These are phyloP conservation scores for Zeus faber DNA, from an alignment of 2,113 vertebrate species.

Conservation along the genomic window DNA sequence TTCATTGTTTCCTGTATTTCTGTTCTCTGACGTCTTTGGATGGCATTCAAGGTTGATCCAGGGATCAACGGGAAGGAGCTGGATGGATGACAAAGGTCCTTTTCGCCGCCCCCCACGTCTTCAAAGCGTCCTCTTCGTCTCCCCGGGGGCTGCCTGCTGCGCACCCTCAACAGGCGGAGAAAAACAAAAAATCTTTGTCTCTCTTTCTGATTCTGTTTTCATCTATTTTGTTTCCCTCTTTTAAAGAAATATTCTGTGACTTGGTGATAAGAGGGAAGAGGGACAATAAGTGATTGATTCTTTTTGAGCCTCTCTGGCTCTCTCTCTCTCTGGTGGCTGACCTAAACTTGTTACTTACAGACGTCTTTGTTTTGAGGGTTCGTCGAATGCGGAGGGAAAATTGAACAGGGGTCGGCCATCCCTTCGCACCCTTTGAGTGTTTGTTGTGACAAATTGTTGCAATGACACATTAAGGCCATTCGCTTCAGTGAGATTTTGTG, in stretches of 20 bases:
- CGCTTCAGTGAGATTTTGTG: neutral
- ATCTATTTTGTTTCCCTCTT: neutral
- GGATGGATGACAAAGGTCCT: neutral
- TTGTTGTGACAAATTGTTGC: neutral
- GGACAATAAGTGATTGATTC: neutral
- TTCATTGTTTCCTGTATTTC: too few species aligned
- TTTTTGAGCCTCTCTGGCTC: too few species aligned
- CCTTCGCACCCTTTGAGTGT: neutral
- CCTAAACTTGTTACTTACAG: neutral
- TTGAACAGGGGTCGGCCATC: neutral
- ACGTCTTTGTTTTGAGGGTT: neutral
- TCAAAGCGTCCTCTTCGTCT: neutral
- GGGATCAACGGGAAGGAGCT: too few species aligned
- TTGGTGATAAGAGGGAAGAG: neutral
- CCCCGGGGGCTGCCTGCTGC: neutral
- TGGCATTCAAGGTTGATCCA: too few species aligned
- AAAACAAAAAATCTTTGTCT: too few species aligned
- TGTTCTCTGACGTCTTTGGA: too few species aligned
- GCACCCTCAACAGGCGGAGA: too few species aligned
- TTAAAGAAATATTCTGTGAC: too few species aligned
- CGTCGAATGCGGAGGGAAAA: neutral
- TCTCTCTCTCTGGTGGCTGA: neutral
- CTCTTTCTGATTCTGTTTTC: neutral
- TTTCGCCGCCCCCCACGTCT: neutral
- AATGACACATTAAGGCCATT: constrained; percentile 1